Percentiles rank a stretch among this genome's conserved stretches.
These are phyloP conservation scores for Sipha maydis DNA, from an alignment of 2,888 invertebrate species.

Conservation along the genomic window DNA sequence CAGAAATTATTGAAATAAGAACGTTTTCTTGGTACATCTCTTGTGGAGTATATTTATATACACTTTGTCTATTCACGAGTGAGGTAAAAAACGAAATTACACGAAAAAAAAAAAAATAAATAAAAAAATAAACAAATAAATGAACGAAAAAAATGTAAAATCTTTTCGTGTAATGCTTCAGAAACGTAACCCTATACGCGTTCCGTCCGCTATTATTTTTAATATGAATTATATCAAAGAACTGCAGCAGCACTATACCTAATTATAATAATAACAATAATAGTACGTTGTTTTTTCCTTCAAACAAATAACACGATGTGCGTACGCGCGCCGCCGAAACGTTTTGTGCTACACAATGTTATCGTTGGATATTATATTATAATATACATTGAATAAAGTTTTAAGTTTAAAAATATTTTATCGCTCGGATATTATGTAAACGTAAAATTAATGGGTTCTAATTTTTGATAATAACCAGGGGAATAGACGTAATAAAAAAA, in stretches of 20 bases:
- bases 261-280: neutral
- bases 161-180: neutral
- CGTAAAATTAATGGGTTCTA: conserved; percentile 11
- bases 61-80: too few relatives aligned
- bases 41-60: too few relatives aligned
- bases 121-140: neutral
- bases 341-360: neutral
- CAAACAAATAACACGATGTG: neutral
- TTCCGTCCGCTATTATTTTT: neutral
- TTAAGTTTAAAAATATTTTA: neutral
- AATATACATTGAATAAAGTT: neutral
- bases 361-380: neutral
- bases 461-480: neutral
- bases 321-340: neutral
- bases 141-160: neutral
- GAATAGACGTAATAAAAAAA: conserved; percentile 7
- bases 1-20: neutral
- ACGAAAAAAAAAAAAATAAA: too few relatives aligned
- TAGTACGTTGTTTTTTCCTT: neutral
- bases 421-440: neutral
- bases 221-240: neutral
- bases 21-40: neutral
- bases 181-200: neutral
- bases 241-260: neutral
- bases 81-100: too few relatives aligned